Conservation (phyloP, 2,797 vertebrate genomes). For the Myotis findleyi region DNA sequence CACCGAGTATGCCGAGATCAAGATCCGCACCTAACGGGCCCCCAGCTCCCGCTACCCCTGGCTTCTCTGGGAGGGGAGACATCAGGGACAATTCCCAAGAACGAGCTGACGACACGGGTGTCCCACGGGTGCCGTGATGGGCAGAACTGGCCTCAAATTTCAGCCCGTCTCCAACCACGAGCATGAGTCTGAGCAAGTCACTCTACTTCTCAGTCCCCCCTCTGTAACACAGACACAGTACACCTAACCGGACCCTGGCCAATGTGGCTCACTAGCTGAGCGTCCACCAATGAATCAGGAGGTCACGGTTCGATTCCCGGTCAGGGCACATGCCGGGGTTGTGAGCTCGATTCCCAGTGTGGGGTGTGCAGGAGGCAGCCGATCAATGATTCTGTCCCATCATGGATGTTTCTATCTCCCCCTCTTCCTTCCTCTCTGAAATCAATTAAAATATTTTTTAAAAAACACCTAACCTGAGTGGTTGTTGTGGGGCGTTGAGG, state of each 20-base stretch:
- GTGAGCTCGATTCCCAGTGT: too few relatives aligned
- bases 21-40: rapidly evolving
- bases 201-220: neutral
- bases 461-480: neutral
- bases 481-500: neutral
- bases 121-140: neutral
- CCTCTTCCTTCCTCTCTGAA: too few relatives aligned
- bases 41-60: neutral
- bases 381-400: too few relatives aligned
- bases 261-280: too few relatives aligned
- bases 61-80: neutral
- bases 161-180: rapidly evolving
- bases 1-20: neutral
- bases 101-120: rapidly evolving
- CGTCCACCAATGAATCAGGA: too few relatives aligned
- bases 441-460: too few relatives aligned
- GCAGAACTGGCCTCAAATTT: neutral
- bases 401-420: too few relatives aligned
- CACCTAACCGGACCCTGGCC: neutral
- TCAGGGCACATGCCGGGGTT: too few relatives aligned
- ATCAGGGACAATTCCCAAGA: neutral
- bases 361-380: too few relatives aligned
- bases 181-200: neutral
- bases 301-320: too few relatives aligned
- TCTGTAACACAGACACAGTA: neutral